Base-by-base conservation (phyloP, 2,113 vertebrate genomes). In the Chloebia gouldiae region DNA sequence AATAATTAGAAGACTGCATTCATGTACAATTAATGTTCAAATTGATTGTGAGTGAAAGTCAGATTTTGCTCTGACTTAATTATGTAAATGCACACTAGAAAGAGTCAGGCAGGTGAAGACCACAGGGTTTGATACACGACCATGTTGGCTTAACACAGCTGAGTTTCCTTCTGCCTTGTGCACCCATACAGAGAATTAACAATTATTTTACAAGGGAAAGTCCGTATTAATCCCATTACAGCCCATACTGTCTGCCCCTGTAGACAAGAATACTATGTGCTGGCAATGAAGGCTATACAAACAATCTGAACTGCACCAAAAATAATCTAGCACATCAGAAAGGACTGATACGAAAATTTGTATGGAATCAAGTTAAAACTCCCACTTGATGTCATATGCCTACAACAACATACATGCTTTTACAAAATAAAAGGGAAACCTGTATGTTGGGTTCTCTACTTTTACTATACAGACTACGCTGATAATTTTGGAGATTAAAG, bases 1-100 rank as follows among this genome's bases (percentile, higher is more conserved):
- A 90, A 89, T n/a, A 85, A 93, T 69, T 53, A 85, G 25, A 87
- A 86, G 17, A 88, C 21, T 70, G 35, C 21, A 88, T 88, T 90
- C 20, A 57, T 35, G 37, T 88, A 84, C 77, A 94, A 87, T 83
- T 93, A 86, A 89, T 65, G 57, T 76, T 91, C 53, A 81, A 94
- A 97, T 47, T 88, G 45, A 81, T 44, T 69, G 50, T 8, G 9
- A 93, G 22, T 49, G 30, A 70, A 90, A 85, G 79, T 81, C 83
- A 94, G 49, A 28, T 87, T 91, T 93, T 71, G 28, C 59, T 90
- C 82, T 86, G 81, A 81, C 71, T 69, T 90, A 82, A 96, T 96
- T 92, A 94, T 59, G 71, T 42, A 86, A 95, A 93, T 40, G 54
- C 83, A 88, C 45, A 42, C 49, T 86, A 78, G 49, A 91, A 94